These are phyloP conservation scores for Nasua narica DNA, from an alignment of 2,797 vertebrate genomes.

Conservation along the genomic window DNA sequence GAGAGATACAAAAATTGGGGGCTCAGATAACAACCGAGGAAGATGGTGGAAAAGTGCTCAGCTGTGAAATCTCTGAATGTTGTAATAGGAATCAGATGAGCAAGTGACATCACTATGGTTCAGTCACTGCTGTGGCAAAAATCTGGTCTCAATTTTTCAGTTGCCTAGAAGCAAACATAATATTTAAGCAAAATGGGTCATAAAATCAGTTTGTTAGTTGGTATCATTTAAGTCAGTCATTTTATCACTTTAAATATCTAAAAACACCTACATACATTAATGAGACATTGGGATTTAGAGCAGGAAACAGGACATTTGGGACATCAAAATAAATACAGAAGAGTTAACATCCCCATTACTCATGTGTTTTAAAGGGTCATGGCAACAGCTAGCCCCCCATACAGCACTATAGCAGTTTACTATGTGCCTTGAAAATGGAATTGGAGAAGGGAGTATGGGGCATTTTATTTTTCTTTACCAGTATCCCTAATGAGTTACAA, in stretches of 20 bases:
- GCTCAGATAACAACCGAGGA: neutral
- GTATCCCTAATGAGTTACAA: neutral
- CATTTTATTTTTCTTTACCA: neutral
- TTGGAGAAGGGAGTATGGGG: rapidly evolving
- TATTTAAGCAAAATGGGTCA: slow-evolving; percentile 60
- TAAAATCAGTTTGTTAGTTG: neutral
- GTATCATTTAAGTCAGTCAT: neutral
- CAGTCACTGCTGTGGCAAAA: slow-evolving; percentile 54
- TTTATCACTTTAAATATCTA: slow-evolving; percentile 40
- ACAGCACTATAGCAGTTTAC: neutral
- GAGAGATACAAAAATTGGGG: neutral
- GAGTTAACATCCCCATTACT: neutral
- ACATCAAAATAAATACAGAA: slow-evolving; percentile 19
- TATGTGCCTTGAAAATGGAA: neutral
- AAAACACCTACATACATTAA: slow-evolving; percentile 21
- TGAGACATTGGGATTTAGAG: neutral
- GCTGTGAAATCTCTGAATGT: slow-evolving; percentile 53
- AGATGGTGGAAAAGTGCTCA: slow-evolving; percentile 1
- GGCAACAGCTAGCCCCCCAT: neutral
- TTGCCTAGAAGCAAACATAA: slow-evolving; percentile 54
- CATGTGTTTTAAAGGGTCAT: neutral
- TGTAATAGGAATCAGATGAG: slow-evolving; percentile 55
- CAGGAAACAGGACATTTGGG: neutral
- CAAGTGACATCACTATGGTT: slow-evolving; percentile 22
- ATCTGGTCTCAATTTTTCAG: slow-evolving; percentile 66